These are phyloP conservation scores for Rhynchonycteris naso DNA, from an alignment of 2,797 vertebrate genomes.

Conservation along the genomic window DNA sequence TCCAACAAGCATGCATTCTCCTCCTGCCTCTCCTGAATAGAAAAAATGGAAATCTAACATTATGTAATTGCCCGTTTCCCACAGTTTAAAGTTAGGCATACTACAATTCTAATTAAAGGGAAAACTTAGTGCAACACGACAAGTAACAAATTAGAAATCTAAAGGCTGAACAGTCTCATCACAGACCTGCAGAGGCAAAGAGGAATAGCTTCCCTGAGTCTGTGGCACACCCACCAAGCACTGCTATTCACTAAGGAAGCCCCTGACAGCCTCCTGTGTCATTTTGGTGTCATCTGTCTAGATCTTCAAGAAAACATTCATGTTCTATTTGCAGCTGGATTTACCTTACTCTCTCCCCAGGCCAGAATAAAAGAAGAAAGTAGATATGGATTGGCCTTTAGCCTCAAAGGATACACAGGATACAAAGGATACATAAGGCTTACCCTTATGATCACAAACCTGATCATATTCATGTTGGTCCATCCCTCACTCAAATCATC, in stretches of 20 bases:
- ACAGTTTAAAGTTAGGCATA: constrained; percentile 62
- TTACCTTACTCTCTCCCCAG: not conserved
- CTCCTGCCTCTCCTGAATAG: not conserved
- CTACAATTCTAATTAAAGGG: constrained; percentile 64
- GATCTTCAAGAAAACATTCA: not conserved
- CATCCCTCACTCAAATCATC: not conserved
- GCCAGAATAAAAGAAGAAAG: not conserved
- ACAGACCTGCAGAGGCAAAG: not conserved
- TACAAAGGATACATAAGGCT: not conserved
- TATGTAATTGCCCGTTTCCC: constrained; percentile 53
- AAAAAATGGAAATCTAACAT: constrained; percentile 44
- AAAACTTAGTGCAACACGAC: constrained; percentile 41
- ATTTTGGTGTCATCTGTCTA: not conserved
- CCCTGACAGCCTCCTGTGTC: not conserved
- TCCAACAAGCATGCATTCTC: not conserved
- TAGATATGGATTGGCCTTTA: not conserved
- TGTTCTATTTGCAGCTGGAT: not conserved
- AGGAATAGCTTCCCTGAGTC: not conserved
- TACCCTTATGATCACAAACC: not conserved
- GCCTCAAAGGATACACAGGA: not conserved
- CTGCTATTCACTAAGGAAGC: not conserved
- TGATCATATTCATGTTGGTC: not conserved
- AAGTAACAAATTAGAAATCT: constrained; percentile 67
- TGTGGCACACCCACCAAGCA: not conserved
- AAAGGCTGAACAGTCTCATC: constrained; percentile 48